phyloP scores from a whole-genome alignment of 2,797 vertebrate species.

The Malurus splendens region DNA sequence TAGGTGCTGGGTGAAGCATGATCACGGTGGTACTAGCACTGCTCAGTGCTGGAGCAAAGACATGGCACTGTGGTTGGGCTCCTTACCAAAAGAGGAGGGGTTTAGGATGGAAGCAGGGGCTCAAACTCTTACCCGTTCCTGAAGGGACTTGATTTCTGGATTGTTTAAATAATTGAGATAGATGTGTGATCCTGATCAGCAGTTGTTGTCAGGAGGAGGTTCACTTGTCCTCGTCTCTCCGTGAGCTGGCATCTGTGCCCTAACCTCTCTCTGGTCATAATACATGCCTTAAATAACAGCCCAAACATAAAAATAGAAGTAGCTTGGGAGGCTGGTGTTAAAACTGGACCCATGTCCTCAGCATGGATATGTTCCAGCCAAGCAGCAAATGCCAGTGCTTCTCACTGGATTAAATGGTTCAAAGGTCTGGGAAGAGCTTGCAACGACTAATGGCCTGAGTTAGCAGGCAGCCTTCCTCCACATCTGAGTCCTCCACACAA shows the following conservation, averaged over 20 bases:
- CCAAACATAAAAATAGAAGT: constrained; percentile 31
- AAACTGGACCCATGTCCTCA: neutral
- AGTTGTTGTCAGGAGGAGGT: neutral
- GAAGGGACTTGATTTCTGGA: neutral
- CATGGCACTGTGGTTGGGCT: neutral
- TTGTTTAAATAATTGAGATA: neutral
- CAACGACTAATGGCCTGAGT: neutral
- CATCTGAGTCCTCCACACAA: accelerated
- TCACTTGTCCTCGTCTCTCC: neutral
- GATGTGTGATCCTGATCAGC: neutral
- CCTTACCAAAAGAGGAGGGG: neutral
- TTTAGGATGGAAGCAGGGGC: neutral
- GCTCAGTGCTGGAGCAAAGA: neutral
- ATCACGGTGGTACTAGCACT: neutral
- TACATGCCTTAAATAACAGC: neutral
- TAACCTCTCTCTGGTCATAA: neutral
- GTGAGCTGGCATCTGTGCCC: neutral
- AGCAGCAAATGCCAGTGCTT: neutral
- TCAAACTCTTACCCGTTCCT: neutral
- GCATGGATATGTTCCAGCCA: neutral
- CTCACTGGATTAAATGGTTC: neutral
- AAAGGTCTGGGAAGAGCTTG: neutral
- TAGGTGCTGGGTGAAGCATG: neutral
- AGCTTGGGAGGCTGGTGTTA: neutral
- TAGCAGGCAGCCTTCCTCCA: neutral